Evolutionary conservation across 92 coral and sea anemone species (phyloP).

Genomic region (Montipora capitata): DNA sequence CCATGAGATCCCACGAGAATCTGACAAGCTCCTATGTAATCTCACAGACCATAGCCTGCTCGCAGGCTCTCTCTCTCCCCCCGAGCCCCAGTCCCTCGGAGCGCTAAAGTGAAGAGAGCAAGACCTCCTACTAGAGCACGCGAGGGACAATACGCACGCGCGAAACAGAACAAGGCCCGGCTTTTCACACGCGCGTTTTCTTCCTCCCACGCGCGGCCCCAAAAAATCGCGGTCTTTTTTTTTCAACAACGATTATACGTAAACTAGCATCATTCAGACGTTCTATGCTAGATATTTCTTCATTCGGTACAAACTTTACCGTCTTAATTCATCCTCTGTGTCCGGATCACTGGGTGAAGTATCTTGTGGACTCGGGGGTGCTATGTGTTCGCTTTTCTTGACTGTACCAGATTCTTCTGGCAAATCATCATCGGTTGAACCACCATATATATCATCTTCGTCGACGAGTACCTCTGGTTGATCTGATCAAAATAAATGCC

Average conservation of each 20-base stretch:
- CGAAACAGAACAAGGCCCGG: no score
- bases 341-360: conserved; percentile 86
- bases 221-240: no score
- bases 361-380: conserved; percentile 51
- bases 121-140: no score
- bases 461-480: not conserved
- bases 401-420: conserved; percentile 1
- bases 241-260: no score
- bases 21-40: not conserved
- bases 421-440: conserved; percentile 56
- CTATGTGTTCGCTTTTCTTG: conserved; percentile 21
- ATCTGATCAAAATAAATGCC: not conserved
- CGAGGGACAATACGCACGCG: no score
- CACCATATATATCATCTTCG: conserved; percentile 58
- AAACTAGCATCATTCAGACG: not conserved
- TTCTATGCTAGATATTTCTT: not conserved
- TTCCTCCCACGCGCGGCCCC: no score
- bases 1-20: not conserved
- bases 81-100: no score
- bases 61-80: no score
- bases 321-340: conserved; percentile 93
- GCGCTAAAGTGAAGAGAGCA: no score
- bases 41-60: not conserved
- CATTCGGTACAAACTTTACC: conserved; percentile 18
- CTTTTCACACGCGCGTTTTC: no score